Evolutionary conservation across 2,888 invertebrate species (phyloP).

Genomic region (Agrochola lychnidis): DNA sequence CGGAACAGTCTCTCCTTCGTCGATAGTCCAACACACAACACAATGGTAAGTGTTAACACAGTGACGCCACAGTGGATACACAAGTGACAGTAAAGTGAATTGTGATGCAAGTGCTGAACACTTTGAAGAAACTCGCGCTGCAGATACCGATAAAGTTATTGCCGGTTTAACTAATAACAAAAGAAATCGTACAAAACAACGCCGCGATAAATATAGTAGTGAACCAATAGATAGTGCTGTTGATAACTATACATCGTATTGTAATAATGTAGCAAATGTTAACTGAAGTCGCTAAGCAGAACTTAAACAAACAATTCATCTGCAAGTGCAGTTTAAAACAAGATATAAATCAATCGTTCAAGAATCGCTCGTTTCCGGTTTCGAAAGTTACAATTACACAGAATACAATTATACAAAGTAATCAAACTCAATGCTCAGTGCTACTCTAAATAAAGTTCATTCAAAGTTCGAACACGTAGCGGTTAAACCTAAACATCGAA

Average conservation of each 20-base stretch:
- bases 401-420: background rate
- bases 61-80: constrained; percentile 68
- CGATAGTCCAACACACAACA: constrained; percentile 86
- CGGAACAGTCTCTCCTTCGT: constrained; percentile 89
- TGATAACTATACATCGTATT: constrained; percentile 14
- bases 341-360: background rate
- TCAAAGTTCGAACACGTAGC: background rate
- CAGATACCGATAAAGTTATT: constrained; percentile 15
- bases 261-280: constrained; percentile 9
- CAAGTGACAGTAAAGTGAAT: constrained; percentile 70
- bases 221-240: constrained; percentile 36
- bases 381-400: background rate
- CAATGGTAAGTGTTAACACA: constrained; percentile 86
- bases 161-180: constrained; percentile 24
- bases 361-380: background rate
- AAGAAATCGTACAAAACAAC: constrained; percentile 19
- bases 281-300: background rate
- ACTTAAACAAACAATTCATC: constrained; percentile 10
- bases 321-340: constrained; percentile 14
- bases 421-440: constrained; percentile 4
- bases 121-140: constrained; percentile 44
- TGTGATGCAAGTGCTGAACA: constrained; percentile 70
- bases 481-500: background rate
- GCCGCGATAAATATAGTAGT: constrained; percentile 38
- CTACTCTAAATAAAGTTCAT: background rate